Evolutionary conservation across 2,888 invertebrate genomes (phyloP).

Genomic region (Brenthis hecate): DNA sequence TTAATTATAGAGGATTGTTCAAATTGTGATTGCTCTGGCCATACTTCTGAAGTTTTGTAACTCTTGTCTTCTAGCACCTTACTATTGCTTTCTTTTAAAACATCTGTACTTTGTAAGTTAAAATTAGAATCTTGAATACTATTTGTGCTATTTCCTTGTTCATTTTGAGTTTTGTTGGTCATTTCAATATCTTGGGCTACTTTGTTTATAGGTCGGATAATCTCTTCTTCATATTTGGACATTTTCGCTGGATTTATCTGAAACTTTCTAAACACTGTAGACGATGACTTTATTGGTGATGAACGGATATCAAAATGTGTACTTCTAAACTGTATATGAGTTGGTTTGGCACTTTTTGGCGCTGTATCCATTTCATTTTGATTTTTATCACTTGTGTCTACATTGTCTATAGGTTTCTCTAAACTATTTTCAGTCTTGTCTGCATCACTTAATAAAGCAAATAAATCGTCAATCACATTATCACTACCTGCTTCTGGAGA

Average conservation of each 20-base stretch:
- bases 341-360: slow-evolving; percentile 45
- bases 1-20: slow-evolving; percentile 49
- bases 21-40: slow-evolving; percentile 32
- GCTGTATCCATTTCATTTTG: slow-evolving; percentile 29
- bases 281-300: slow-evolving; percentile 72
- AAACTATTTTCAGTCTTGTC: slow-evolving; percentile 39
- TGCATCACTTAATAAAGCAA: slow-evolving; percentile 43
- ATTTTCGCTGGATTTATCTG: slow-evolving; percentile 70
- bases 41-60: background rate
- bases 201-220: slow-evolving; percentile 58
- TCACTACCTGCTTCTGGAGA: slow-evolving; percentile 44
- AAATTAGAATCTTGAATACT: slow-evolving; percentile 50
- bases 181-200: slow-evolving; percentile 34
- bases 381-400: slow-evolving; percentile 31
- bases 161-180: slow-evolving; percentile 15
- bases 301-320: slow-evolving; percentile 75
- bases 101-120: background rate
- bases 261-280: slow-evolving; percentile 69
- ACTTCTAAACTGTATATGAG: slow-evolving; percentile 67
- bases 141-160: slow-evolving; percentile 59
- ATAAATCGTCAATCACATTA: slow-evolving; percentile 55
- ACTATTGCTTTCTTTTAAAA: background rate
- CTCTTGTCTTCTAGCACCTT: background rate
- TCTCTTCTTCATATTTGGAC: slow-evolving; percentile 63
- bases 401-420: slow-evolving; percentile 28